A percentile compares a stretch with the other conserved stretches of the same genome.
phyloP scores from a whole-genome alignment of 2,113 vertebrate species.

The Indicator indicator region DNA sequence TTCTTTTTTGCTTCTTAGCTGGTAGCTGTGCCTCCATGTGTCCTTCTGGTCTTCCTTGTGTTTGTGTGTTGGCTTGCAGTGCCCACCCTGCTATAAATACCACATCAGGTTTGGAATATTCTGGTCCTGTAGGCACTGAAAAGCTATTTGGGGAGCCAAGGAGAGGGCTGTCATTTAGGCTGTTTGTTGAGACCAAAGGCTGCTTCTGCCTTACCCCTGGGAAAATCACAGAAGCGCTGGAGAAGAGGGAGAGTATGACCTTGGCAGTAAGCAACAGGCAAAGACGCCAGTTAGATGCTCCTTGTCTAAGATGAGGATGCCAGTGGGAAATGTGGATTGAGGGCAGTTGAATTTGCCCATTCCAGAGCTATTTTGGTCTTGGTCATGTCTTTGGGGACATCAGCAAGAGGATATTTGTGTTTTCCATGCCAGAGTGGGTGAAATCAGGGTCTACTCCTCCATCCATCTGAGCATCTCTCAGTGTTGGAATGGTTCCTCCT shows the following conservation, averaged over 20 bases:
- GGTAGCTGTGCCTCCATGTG: neutral
- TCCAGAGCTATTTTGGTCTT: conserved; percentile 4
- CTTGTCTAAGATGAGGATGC: neutral
- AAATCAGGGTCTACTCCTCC: neutral
- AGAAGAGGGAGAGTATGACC: conserved; percentile 23
- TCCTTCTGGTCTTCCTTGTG: neutral
- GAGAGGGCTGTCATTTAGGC: neutral
- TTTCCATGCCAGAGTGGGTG: neutral
- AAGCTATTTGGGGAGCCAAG: neutral
- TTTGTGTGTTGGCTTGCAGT: neutral
- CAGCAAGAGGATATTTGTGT: neutral
- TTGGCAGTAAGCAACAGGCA: neutral
- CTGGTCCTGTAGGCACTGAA: neutral
- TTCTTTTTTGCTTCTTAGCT: neutral
- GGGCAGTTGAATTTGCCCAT: neutral
- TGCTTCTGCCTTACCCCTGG: neutral
- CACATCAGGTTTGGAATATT: conserved; percentile 12
- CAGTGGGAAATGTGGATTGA: conserved; percentile 22
- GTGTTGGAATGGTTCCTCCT: neutral
- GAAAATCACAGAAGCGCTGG: conserved; percentile 13
- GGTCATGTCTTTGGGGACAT: rapidly evolving
- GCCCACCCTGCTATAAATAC: neutral
- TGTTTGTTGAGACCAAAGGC: neutral
- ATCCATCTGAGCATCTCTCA: neutral
- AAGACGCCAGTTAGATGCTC: conserved; percentile 30